Base-by-base conservation (phyloP, 2,888 invertebrate genomes). In the Nematopogon swammerdamellus region DNA sequence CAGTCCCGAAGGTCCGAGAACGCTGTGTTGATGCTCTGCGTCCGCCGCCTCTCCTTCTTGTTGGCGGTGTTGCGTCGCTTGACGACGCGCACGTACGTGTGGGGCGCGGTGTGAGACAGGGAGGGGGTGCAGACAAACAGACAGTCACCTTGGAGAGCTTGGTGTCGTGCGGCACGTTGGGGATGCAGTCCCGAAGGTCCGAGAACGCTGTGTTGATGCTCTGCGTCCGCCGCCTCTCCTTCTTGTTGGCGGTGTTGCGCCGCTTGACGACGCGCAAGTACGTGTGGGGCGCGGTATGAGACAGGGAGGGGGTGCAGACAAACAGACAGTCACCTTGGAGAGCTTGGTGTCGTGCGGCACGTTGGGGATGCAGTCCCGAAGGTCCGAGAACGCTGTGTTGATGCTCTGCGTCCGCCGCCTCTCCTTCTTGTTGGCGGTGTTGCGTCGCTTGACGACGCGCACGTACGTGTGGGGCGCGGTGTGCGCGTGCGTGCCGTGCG, bases 331-430 rank as follows among this genome's bases (percentile, higher is more conserved):
- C 82, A 92, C 91, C 80, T 95, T 97, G 14, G 95, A 95, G 20
- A 97, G 72, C 71, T 97, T 97, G 0, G 97, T 97, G 64, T 97
- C 97, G 0, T 92, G 88, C 0, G 97, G 97, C 1, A 97, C 96
- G 63, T 97, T 96, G 0, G 97, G 97, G 59, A 97, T 97, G 68
- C 95, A 93, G 55, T 95, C 95, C 14, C 97, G 74, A 1, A 97
- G 79, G 61, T 94, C 92, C 1, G 94, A 89, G 67, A 97, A 97
- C 0, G 97, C 97, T 48, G 92, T 94, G 72, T 97, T 97, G 55
- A 97, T 97, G 58, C 92, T 65, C 66, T 93, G 91, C 0, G 97
- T 97, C 11, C 44, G 18, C 54, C 92, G 72, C 25, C 93, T 68
- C 66, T 94, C 93, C 67, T 94, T 94, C 68, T 91, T 91, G 68